Evolutionary conservation across 2,888 invertebrate species (phyloP), one percentile per base, ranked within the genome.

Genomic region (Aporophyla lueneburgensis): DNA sequence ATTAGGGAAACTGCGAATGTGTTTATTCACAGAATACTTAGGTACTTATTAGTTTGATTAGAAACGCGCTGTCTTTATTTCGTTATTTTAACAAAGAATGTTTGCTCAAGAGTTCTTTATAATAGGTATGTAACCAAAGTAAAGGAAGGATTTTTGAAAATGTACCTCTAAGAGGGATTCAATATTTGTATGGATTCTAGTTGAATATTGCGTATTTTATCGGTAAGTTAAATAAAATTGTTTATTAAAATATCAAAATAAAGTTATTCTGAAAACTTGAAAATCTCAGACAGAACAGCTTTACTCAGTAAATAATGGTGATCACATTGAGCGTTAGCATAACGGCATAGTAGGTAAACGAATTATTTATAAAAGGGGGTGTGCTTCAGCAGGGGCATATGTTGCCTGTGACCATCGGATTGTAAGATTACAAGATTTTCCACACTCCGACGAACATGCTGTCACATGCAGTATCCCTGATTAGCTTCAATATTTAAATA

Each of bases 381-480:
- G 65, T 54, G 75, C 54, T 53, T 46, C 51, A 49, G 56, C 54
- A 74, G 66, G 27, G 71, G 24, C 67, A 54, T 21, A 33, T 74
- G 83, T 76, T 76, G 69, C 73, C 78, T 72, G 78, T 86, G 81
- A 77, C 79, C 86, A 89, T 74, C 79, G 85, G 84, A 72, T 84
- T 89, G 85, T 87, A 88, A 89, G 87, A 87, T 93, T 92, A 93
- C 92, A 92, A 90, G 89, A 89, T 89, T 90, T 89, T 87, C 65
- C 74, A 78, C 89, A 76, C 78, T 40, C 73, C 84, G 89, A 74
- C 84, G 90, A 86, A 87, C 88, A 86, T 68, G 51, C 21, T 58
- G 58, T 16, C 27, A 27, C 19, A 10, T 75, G 16, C 24, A 40
- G 12, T 40, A 72, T 40, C 40, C 33, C n/a, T 70, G 10, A 33